Evolutionary conservation across 2,113 vertebrate genomes (phyloP), one percentile per base, ranked within the genome.

Genomic region (Deroptyus accipitrinus): DNA sequence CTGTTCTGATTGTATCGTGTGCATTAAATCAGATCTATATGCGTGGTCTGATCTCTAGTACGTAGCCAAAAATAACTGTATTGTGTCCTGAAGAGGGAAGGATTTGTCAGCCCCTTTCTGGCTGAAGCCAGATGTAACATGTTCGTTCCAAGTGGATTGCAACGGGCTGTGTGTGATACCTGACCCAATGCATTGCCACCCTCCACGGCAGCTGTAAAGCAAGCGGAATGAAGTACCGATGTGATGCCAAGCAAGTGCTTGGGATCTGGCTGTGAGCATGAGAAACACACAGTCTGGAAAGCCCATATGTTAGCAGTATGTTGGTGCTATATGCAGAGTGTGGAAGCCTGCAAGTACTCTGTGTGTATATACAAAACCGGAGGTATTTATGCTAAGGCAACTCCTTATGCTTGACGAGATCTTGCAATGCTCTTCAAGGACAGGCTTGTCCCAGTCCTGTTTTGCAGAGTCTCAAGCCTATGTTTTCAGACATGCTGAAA

Each of bases 371-470:
- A 4, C 24, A 63, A 54, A 86, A 23, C 39, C 0, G 3, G 48
- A 84, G 74, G 48, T 42, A 61, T 27, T n/a, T 89, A 9, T 62
- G 77, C 55, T 31, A 41, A 54, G 73, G 72, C 41, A 69, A 30
- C 8, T 41, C 80, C 57, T 73, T 49, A 68, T 5, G 57, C 91
- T 76, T 77, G 59, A 73, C 1, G 3, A 92, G 92, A 62, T 90
- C 78, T 19, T 27, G 42, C 83, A 69, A 10, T 46, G 72, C 83
- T 84, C 81, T 88, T 77, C 78, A 28, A 79, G 91, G 93, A 46
- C 4, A 84, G 94, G 73, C 63, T 96, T 54, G 15, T 70, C 70
- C 86, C 96, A 92, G 94, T 92, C 94, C 86, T 54, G 70, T 95
- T 97, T 93, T 92, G 83, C 84, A n/a, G 95, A 83, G 73, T 64